Conservation (phyloP, 2,797 vertebrate species). For the Galago senegalensis region DNA sequence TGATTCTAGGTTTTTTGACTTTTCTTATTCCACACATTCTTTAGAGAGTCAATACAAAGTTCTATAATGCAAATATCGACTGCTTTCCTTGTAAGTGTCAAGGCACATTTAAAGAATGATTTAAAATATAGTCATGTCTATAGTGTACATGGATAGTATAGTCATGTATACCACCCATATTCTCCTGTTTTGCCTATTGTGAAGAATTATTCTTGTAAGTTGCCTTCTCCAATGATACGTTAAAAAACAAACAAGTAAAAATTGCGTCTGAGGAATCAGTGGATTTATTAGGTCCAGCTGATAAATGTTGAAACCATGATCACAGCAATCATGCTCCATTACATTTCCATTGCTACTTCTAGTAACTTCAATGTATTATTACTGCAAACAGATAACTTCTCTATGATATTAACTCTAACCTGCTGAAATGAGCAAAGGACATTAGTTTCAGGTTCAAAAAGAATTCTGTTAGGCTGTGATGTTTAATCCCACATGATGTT, state of each 20-base stretch:
- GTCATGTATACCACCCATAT: background rate
- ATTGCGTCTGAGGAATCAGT: background rate
- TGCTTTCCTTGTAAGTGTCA: background rate
- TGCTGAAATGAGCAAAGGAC: background rate
- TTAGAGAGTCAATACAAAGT: background rate
- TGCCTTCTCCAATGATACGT: background rate
- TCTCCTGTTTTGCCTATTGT: background rate
- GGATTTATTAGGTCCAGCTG: background rate
- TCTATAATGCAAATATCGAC: background rate
- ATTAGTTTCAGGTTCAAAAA: background rate
- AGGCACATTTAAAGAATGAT: background rate
- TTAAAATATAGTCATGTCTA: background rate
- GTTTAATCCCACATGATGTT: background rate
- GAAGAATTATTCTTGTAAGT: background rate
- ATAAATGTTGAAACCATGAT: conserved; percentile 19
- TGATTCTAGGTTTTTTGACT: background rate
- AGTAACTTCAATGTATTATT: background rate
- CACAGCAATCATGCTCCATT: background rate
- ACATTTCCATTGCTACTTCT: background rate
- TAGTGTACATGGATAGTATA: too few relatives aligned
- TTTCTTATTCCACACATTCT: background rate
- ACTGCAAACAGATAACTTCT: background rate
- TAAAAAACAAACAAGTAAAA: background rate
- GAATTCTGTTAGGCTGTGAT: background rate
- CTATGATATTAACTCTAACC: background rate